Percentiles rank a stretch among this genome's conserved stretches.
Conservation (phyloP, 2,797 vertebrate species). For the Ptychadena robeensis region DNA sequence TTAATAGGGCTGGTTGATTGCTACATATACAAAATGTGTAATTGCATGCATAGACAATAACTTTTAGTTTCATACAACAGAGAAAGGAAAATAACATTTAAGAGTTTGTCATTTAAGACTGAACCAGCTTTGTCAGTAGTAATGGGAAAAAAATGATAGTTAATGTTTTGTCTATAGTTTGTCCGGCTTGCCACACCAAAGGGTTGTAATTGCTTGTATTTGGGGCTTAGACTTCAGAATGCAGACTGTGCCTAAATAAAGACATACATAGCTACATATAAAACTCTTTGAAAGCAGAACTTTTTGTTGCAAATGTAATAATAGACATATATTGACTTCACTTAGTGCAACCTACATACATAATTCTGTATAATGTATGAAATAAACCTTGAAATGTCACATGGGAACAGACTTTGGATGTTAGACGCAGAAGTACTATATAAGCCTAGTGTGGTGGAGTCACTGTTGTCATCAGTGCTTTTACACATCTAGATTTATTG, state of each 20-base stretch:
- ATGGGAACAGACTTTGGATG: too few species aligned
- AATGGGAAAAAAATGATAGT: neutral
- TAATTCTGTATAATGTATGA: too few species aligned
- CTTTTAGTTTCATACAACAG: neutral
- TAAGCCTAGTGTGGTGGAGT: neutral
- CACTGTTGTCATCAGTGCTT: neutral
- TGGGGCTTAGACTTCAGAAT: neutral
- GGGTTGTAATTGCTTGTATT: neutral
- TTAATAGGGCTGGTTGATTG: neutral
- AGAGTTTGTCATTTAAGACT: neutral
- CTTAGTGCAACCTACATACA: neutral
- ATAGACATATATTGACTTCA: too few species aligned
- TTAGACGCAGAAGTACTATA: neutral
- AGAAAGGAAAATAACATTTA: neutral
- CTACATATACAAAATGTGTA: neutral
- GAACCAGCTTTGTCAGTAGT: neutral
- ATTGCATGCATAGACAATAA: neutral
- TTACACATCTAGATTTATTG: neutral
- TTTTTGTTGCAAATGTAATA: neutral
- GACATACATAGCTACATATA: neutral
- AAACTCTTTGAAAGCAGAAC: neutral
- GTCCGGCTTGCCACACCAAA: neutral
- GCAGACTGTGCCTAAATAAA: neutral
- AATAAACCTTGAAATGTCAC: too few species aligned
- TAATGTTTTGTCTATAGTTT: neutral